Evolutionary conservation across 2,888 invertebrate species (phyloP), one percentile per base, ranked within the genome.

Genomic region (Poecilus cupreus): DNA sequence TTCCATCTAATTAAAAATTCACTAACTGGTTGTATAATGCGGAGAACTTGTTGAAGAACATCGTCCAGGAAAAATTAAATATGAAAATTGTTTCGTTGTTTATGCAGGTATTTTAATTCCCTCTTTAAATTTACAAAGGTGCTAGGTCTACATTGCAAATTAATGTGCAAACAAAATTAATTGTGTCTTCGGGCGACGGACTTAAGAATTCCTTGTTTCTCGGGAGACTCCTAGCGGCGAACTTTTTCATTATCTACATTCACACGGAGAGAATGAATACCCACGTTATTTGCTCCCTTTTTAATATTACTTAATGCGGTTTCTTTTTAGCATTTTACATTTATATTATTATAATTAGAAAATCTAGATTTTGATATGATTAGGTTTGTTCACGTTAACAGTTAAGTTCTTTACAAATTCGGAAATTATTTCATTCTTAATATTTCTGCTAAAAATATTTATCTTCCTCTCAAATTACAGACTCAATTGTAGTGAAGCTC

Each of bases 91-190:
- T 68, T 79, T 79, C 72, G 70, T 72, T 80, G 72, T 80, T 80
- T 80, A 80, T 80, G 72, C 80, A 80, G 80, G 54, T 80, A 80
- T 80, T 80, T 72, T 80, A 80, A 80, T 80, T 80, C 20, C 24
- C 43, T 80, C 54, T 80, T 70, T 72, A 80, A 80, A 80, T 80
- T 80, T 80, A 57, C 80, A 80, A 72, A 72, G 80, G 72, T 72
- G 72, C 68, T 54, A 72, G 72, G 80, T 72, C 54, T 80, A 80
- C 72, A 54, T 80, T 39, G 80, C 72, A 80, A 80, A 80, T 80
- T 72, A 72, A 80, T 54, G 72, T 57, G 54, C 80, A 80, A 72
- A 80, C 72, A 72, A 72, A 80, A 72, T 80, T 70, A 80, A 80
- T 80, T 80, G 72, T 80, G 57, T 80, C 80, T 54, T 72, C 49